Percentiles rank a stretch among this genome's conserved stretches.
These are phyloP conservation scores for Lemur catta DNA, from an alignment of 2,797 vertebrate genomes.

Conservation along the genomic window DNA sequence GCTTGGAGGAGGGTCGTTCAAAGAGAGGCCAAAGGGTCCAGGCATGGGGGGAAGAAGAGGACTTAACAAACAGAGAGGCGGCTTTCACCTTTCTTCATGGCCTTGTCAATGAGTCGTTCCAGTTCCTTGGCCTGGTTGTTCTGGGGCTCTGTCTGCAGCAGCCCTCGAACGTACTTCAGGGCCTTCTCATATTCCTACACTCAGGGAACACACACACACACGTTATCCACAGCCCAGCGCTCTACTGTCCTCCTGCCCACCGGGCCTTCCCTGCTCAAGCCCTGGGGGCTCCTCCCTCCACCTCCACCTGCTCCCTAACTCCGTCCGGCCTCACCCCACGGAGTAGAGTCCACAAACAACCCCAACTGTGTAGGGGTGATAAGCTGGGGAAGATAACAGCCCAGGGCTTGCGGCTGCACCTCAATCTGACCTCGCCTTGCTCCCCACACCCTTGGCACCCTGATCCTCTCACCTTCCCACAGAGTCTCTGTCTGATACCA, in stretches of 20 bases:
- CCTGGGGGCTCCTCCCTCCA: neutral
- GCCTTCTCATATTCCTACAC: conserved; percentile 92
- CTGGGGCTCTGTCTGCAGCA: conserved; percentile 90
- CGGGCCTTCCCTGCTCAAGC: neutral
- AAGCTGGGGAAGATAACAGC: conserved; percentile 71
- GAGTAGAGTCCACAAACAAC: conserved; percentile 74
- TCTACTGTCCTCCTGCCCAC: neutral
- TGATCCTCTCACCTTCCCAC: neutral
- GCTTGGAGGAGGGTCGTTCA: neutral
- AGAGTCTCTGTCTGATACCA: neutral
- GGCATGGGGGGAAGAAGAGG: neutral
- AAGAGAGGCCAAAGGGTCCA: neutral
- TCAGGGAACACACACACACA: neutral
- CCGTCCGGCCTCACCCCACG: conserved; percentile 17
- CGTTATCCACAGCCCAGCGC: accelerated
- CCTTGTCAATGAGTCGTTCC: conserved; percentile 92
- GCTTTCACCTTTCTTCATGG: conserved; percentile 91
- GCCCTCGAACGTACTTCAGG: conserved; percentile 90
- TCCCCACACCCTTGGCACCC: conserved; percentile 42
- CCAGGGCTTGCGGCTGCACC: conserved; percentile 42
- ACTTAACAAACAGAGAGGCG: neutral
- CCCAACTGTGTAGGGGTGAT: conserved; percentile 63
- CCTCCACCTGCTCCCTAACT: neutral
- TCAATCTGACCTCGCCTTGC: conserved; percentile 43
- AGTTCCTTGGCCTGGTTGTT: conserved; percentile 93